These are phyloP conservation scores for Plebejus melissa DNA, from an alignment of 2,888 invertebrate species.

Conservation along the genomic window DNA sequence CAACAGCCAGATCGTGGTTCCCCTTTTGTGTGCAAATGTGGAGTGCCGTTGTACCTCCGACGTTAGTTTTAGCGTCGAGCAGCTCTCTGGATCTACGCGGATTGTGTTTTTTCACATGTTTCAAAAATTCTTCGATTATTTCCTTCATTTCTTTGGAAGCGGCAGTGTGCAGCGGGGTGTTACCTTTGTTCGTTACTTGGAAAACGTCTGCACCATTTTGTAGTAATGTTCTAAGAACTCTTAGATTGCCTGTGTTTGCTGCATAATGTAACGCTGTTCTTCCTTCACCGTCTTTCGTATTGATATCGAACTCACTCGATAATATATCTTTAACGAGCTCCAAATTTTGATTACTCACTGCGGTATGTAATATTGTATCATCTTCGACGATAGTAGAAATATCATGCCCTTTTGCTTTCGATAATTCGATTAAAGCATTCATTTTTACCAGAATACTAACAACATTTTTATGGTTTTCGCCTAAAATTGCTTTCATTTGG, in stretches of 20 bases:
- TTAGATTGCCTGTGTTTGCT: neutral
- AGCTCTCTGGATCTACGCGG: neutral
- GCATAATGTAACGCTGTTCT: slow-evolving; percentile 20
- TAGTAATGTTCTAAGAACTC: slow-evolving; percentile 1
- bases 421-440: neutral
- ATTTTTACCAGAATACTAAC: neutral
- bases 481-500: slow-evolving; percentile 20
- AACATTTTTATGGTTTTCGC: neutral
- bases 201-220: slow-evolving; percentile 16
- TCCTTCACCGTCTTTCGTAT: slow-evolving; percentile 5
- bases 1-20: neutral
- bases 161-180: slow-evolving; percentile 16
- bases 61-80: slow-evolving; percentile 7
- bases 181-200: slow-evolving; percentile 14
- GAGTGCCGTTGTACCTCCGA: slow-evolving; percentile 15
- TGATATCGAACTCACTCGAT: neutral
- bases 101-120: neutral
- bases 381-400: neutral
- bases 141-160: neutral
- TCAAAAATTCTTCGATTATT: neutral
- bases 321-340: slow-evolving; percentile 10
- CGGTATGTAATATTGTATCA: neutral
- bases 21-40: neutral
- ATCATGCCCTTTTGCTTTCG: neutral
- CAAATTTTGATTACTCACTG: neutral